Evolutionary conservation across 2,888 invertebrate species (phyloP).

Genomic region (Leptinotarsa haldemani): DNA sequence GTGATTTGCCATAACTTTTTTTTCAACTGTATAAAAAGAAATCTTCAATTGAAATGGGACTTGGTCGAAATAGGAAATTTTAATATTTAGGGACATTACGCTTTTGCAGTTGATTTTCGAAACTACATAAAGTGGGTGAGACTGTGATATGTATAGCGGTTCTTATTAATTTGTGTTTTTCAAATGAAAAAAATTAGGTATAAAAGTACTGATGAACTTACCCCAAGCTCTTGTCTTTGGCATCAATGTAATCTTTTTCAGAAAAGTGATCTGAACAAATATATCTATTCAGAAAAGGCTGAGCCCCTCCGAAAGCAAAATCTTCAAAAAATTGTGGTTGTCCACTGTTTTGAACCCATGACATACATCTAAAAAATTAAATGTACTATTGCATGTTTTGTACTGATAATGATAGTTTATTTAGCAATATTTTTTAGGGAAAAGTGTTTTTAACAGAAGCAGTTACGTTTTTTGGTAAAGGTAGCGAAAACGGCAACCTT

Average conservation of each 20-base stretch:
- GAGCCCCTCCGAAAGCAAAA: conserved; percentile 37
- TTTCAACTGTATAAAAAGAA: too few species aligned
- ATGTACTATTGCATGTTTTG: too few species aligned
- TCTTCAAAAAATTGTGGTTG: conserved; percentile 34
- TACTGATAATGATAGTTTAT: too few species aligned
- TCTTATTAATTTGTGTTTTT: too few species aligned
- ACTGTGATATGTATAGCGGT: background rate
- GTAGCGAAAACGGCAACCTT: too few species aligned
- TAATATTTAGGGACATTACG: too few species aligned
- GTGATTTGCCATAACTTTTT: too few species aligned
- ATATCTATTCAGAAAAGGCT: conserved; percentile 30
- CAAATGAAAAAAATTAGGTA: background rate
- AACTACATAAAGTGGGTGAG: background rate
- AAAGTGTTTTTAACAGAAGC: too few species aligned
- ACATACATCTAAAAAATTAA: conserved; percentile 35
- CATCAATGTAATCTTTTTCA: conserved; percentile 25
- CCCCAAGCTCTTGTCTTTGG: conserved; percentile 21
- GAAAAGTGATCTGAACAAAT: conserved; percentile 36
- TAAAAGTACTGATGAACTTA: conserved; percentile 4
- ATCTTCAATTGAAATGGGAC: too few species aligned
- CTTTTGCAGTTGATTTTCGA: background rate
- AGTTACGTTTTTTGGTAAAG: too few species aligned
- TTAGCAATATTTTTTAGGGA: too few species aligned
- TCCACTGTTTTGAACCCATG: conserved; percentile 39
- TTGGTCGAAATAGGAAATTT: too few species aligned